Evolutionary conservation across 53 echinoderm and acorn worm species (phyloP).

Genomic region (Hippasteria phrygiana): DNA sequence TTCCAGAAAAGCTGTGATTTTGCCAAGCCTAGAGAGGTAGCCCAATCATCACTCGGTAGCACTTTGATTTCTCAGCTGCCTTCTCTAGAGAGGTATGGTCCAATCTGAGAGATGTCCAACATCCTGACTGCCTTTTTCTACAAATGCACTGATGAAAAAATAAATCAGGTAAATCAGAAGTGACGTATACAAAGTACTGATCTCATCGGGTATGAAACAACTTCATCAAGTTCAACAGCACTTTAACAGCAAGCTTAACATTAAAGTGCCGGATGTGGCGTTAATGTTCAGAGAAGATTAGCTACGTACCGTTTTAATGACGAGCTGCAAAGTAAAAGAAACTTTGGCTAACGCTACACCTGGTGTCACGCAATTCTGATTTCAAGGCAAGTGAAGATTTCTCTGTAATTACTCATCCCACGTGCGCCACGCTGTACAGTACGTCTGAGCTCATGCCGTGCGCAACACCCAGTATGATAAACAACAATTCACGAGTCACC

Average conservation of each 20-base stretch:
- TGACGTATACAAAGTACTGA: neutral
- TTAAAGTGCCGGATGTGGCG: too few species aligned
- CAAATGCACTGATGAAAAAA: neutral
- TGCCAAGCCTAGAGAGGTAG: neutral
- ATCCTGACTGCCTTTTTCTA: slow-evolving; percentile 2
- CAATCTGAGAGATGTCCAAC: neutral
- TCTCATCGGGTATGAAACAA: too few species aligned
- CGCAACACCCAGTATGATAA: neutral
- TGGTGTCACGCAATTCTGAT: too few species aligned
- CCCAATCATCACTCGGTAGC: neutral
- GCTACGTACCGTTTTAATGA: too few species aligned
- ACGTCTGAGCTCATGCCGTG: too few species aligned
- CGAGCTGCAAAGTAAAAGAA: too few species aligned
- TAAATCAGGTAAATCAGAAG: neutral
- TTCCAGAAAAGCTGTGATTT: neutral
- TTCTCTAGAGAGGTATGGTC: neutral
- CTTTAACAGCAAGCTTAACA: too few species aligned
- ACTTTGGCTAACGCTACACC: too few species aligned
- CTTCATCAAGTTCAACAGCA: too few species aligned
- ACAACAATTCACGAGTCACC: slow-evolving; percentile 4
- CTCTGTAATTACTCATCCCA: neutral
- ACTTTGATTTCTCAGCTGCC: neutral
- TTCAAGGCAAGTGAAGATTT: too few species aligned
- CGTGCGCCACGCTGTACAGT: neutral
- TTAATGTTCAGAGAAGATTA: too few species aligned